Percentiles rank a stretch among this genome's conserved stretches.
These are phyloP conservation scores for Apodemus agrarius DNA, from an alignment of 2,797 vertebrate genomes.

Conservation along the genomic window DNA sequence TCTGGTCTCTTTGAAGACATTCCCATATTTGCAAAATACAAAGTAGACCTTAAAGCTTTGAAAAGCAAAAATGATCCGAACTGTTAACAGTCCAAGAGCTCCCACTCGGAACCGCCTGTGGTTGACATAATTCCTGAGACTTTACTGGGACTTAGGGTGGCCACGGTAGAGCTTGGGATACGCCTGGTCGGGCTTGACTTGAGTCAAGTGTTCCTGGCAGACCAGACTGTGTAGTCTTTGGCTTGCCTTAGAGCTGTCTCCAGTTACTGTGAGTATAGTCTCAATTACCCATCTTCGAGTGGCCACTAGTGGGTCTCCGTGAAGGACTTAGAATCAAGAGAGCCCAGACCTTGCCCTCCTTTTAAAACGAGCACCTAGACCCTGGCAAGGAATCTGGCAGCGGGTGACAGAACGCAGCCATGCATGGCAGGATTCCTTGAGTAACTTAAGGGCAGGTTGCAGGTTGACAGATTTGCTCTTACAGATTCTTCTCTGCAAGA, in stretches of 20 bases:
- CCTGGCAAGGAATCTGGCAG: background rate
- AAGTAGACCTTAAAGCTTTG: conserved; percentile 16
- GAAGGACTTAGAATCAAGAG: background rate
- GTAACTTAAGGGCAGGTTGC: background rate
- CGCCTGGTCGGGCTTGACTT: background rate
- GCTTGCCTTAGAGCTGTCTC: background rate
- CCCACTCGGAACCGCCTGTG: background rate
- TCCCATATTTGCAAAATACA: conserved; percentile 8
- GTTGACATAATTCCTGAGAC: background rate
- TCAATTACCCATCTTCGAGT: background rate
- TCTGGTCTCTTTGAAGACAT: conserved; percentile 21
- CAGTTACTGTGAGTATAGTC: background rate
- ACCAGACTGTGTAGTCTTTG: background rate
- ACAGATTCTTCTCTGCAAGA: conserved; percentile 16
- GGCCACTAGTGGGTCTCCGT: background rate
- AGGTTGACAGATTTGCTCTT: background rate
- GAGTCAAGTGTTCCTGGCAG: conserved; percentile 2
- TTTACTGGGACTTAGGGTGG: background rate
- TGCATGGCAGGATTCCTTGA: background rate
- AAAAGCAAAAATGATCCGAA: background rate
- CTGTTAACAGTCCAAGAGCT: background rate
- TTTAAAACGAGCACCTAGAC: background rate
- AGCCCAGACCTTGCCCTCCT: background rate
- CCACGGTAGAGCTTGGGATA: background rate
- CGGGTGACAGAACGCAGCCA: background rate